A percentile compares a stretch with the other conserved stretches of the same genome.
phyloP scores from a whole-genome alignment of 2,888 invertebrate genomes.

The Drosophila hamatofila region DNA sequence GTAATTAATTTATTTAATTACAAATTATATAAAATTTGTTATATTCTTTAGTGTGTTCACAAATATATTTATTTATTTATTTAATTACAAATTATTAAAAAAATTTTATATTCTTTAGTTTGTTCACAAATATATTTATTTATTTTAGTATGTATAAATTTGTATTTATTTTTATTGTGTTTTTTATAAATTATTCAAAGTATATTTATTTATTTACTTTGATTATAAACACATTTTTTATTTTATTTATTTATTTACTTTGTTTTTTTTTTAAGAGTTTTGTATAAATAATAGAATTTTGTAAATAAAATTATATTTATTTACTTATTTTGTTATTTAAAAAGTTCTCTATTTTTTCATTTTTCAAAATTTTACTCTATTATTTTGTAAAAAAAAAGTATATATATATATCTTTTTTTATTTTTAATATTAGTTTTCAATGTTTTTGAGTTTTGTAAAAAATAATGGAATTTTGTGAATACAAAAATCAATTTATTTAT shows the following conservation, averaged over 20 bases:
- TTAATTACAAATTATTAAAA: no score
- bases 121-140: no score
- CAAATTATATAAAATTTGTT: background rate
- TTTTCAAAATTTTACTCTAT: no score
- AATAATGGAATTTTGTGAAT: no score
- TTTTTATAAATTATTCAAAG: background rate
- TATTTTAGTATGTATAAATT: background rate
- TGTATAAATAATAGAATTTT: no score
- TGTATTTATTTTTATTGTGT: no score
- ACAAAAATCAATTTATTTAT: no score
- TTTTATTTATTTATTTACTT: background rate
- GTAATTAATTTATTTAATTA: background rate
- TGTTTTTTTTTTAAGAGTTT: background rate
- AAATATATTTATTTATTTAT: background rate
- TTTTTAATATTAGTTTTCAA: background rate
- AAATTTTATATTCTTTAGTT: no score
- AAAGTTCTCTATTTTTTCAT: background rate
- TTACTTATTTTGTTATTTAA: no score
- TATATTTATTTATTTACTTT: background rate
- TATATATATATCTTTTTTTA: background rate
- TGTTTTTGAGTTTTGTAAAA: no score
- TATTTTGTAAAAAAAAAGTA: no score
- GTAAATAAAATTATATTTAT: background rate
- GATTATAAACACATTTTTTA: no score
- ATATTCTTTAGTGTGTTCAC: background rate